A percentile compares a stretch with the other conserved stretches of the same genome.
phyloP scores from a whole-genome alignment of 2,888 invertebrate genomes.

The Nematopogon swammerdamellus region DNA sequence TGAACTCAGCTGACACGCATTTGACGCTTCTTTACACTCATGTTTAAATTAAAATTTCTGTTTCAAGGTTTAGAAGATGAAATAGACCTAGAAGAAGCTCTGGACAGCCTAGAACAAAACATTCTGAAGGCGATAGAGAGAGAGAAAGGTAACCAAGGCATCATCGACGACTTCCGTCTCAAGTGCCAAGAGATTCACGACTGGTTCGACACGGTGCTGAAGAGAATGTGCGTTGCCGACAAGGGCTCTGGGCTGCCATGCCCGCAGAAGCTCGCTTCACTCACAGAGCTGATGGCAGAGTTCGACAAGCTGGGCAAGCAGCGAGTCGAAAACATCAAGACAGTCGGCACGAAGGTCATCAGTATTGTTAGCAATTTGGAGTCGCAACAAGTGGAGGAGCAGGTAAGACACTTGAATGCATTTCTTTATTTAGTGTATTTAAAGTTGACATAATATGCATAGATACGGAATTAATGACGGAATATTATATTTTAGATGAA shows the following conservation, averaged over 20 bases:
- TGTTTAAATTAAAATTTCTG: background rate
- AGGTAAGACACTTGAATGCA: conserved; percentile 56
- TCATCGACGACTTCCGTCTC: conserved; percentile 76
- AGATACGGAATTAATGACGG: conserved; percentile 2
- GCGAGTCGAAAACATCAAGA: conserved; percentile 68
- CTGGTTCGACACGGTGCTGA: conserved; percentile 78
- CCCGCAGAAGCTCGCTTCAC: conserved; percentile 71
- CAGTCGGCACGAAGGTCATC: conserved; percentile 67
- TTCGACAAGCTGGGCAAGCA: conserved; percentile 71
- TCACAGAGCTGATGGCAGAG: conserved; percentile 70
- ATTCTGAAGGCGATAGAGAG: conserved; percentile 69
- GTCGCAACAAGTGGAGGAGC: conserved; percentile 88
- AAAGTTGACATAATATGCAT: background rate
- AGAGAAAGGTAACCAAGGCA: conserved; percentile 71
- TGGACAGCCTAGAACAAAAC: conserved; percentile 69
- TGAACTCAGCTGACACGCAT: no score
- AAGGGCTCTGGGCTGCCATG: conserved; percentile 82
- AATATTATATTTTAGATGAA: conserved; percentile 56
- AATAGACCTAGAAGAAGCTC: conserved; percentile 67
- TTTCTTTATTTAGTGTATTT: conserved; percentile 1
- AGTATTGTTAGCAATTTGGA: conserved; percentile 84
- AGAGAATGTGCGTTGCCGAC: conserved; percentile 78
- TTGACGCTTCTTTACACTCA: no score
- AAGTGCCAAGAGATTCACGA: conserved; percentile 72
- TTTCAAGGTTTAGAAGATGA: conserved; percentile 58